Percentiles rank a stretch among this genome's conserved stretches.
Conservation (phyloP, 2,113 vertebrate genomes). For the Albula goreensis region DNA sequence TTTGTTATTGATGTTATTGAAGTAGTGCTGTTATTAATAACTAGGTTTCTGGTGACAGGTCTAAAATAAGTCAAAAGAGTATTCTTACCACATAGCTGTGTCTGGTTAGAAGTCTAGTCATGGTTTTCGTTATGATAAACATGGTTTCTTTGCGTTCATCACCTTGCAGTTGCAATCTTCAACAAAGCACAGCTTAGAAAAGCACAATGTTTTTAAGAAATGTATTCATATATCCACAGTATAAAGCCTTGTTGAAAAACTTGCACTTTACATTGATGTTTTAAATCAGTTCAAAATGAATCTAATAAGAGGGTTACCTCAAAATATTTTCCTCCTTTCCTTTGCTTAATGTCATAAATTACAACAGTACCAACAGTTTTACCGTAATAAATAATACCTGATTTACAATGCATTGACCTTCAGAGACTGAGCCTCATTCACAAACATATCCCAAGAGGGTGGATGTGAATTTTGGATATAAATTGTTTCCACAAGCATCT, state of each 20-base stretch:
- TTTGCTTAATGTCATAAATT: no score
- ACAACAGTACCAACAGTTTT: no score
- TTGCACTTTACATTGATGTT: neutral
- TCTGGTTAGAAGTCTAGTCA: slow-evolving; percentile 45
- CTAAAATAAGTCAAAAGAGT: slow-evolving; percentile 53
- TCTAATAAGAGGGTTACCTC: no score
- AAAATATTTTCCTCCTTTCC: no score
- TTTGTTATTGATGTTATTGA: slow-evolving; percentile 44
- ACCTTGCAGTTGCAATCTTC: slow-evolving; percentile 54
- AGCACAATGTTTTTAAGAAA: slow-evolving; percentile 58
- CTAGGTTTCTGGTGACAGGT: slow-evolving; percentile 45
- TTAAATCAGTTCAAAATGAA: no score
- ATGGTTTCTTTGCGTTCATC: slow-evolving; percentile 50
- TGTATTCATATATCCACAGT: neutral
- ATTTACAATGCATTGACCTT: no score
- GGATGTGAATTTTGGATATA: no score
- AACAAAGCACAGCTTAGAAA: slow-evolving; percentile 45
- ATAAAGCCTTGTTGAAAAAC: neutral
- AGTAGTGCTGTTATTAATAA: slow-evolving; percentile 59
- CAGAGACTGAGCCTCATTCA: no score
- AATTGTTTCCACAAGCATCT: no score
- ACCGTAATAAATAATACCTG: no score
- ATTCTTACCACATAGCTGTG: slow-evolving; percentile 33
- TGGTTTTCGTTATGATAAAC: slow-evolving; percentile 62
- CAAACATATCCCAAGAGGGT: no score